Conservation (phyloP, 2,797 vertebrate genomes). For the Falco rusticolus region DNA sequence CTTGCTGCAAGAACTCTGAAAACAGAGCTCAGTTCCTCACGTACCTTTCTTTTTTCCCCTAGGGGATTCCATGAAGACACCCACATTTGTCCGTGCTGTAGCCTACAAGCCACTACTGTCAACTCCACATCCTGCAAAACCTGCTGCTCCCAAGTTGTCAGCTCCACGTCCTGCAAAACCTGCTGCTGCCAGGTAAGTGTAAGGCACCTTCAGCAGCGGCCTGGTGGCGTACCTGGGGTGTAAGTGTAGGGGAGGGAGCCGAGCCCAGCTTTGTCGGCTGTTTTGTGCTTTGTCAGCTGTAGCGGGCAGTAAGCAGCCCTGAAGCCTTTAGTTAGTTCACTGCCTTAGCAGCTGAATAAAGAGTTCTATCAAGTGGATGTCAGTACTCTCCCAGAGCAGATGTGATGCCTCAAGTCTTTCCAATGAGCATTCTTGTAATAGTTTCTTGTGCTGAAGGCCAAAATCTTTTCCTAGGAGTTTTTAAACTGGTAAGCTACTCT, state of each 20-base stretch:
- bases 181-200: slow-evolving; percentile 50
- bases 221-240: not conserved
- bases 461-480: not conserved
- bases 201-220: not conserved
- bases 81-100: slow-evolving; percentile 11
- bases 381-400: not conserved
- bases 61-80: slow-evolving; percentile 51
- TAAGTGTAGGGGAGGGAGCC: not conserved
- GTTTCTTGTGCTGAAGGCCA: not conserved
- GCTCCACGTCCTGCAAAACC: not conserved
- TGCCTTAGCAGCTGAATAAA: not conserved
- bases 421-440: fast-evolving
- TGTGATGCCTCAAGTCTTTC: not conserved
- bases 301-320: not conserved
- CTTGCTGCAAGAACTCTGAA: not conserved
- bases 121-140: not conserved
- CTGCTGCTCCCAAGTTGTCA: slow-evolving; percentile 24
- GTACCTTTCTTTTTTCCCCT: not conserved
- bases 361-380: not conserved
- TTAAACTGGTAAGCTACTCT: not conserved
- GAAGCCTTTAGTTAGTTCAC: not conserved
- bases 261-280: not conserved
- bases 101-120: not conserved
- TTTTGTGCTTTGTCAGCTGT: not conserved
- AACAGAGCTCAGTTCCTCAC: not conserved